phyloP scores from a whole-genome alignment of 2,797 vertebrate genomes.

The Zenarchopterus dispar region DNA sequence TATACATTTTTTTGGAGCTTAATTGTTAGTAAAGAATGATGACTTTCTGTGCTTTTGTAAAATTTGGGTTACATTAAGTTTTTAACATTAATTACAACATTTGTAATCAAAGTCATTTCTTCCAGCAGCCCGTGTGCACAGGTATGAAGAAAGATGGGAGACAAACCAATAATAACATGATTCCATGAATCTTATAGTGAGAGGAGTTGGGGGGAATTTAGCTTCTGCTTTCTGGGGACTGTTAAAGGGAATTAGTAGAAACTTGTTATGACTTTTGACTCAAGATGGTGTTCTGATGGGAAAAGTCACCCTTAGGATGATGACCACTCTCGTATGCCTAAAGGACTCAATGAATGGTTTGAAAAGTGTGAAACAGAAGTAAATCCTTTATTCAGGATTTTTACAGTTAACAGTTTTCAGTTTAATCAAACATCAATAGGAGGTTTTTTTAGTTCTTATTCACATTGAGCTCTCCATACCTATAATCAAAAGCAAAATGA shows the following conservation, averaged over 20 bases:
- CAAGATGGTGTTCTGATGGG: neutral
- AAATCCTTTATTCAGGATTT: too few relatives aligned
- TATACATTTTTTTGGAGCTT: slow-evolving; percentile 9
- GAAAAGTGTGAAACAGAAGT: too few relatives aligned
- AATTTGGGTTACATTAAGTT: neutral
- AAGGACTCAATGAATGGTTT: too few relatives aligned
- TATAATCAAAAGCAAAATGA: too few relatives aligned
- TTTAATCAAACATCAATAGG: too few relatives aligned
- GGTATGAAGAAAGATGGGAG: neutral
- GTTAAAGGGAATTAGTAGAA: neutral
- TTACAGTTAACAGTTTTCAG: too few relatives aligned
- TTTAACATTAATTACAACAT: too few relatives aligned
- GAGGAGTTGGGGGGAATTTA: neutral
- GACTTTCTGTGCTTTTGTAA: neutral
- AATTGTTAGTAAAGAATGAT: neutral
- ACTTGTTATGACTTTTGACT: neutral
- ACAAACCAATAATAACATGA: neutral
- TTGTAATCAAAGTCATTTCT: neutral
- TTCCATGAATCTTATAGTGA: neutral
- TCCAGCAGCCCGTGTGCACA: neutral
- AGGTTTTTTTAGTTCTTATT: too few relatives aligned
- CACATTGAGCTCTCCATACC: too few relatives aligned
- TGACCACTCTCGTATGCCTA: too few relatives aligned
- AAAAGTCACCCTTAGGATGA: neutral
- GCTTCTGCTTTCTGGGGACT: neutral